Base-by-base conservation (phyloP, 37 sponge, comb jelly and placozoan genomes). In the Diacarnus erythraeanus region DNA sequence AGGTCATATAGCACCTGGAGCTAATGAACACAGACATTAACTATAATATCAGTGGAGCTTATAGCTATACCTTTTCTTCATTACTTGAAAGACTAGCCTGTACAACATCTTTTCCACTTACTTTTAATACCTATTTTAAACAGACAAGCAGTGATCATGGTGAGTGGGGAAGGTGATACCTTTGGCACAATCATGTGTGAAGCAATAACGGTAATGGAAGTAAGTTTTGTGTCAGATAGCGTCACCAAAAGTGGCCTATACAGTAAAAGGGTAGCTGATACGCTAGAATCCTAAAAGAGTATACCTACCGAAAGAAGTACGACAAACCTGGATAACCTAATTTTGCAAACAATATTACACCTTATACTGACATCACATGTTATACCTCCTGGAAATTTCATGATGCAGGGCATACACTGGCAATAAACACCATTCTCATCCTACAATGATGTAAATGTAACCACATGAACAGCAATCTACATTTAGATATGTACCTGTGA, bases 381-480 rank as follows among this genome's bases (percentile, higher is more conserved):
- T n/a, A 15, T 43, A 42, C 74, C 74, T 74, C 74, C 74, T 30
- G 74, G 74, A 33, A 22, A 40, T 57, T 74, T 74, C 57, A 42
- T 29, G 41, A 78, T 64, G 54, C 78, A 78, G 9, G 78, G 47
- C 67, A 78, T 6, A 29, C 78, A 78, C 54, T 78, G 78, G 22
- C 67, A 44, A 30, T 78, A 78, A 35, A 78, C 51, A 43, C 78
- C 78, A 78, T 66, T 78, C 43, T 41, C 67, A 65, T 78, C 78
- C 78, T 78, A 58, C 17, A 27, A 12, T 30, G 18, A 43, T 44
- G n/a, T n/a, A n/a, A n/a, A n/a, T n/a, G n/a, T n/a, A 20, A n/a
- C 6, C 27, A 42, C 54, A 72, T 31, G 37, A 69, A 69, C 8
- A 69, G 30, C 8, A 61, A 29, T 61, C 29, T 27, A n/a, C n/a